These are phyloP conservation scores for Nomada goodeniana DNA, from an alignment of 2,888 invertebrate genomes.

Conservation along the genomic window DNA sequence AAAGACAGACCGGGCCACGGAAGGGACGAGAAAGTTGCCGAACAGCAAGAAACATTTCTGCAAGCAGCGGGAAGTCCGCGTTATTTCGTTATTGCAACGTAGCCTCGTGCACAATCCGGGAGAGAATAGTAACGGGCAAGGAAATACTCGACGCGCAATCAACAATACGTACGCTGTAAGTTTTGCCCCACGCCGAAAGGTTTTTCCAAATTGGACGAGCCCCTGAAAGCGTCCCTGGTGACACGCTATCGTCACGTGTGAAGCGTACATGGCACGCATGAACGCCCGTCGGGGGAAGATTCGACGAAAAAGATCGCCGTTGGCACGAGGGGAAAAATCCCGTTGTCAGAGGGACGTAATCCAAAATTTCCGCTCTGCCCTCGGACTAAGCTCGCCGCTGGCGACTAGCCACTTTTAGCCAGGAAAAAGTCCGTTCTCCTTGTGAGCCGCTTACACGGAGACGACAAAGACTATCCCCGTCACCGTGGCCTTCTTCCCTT, in stretches of 20 bases:
- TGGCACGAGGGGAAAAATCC: slow-evolving; percentile 42
- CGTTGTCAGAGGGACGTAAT: slow-evolving; percentile 58
- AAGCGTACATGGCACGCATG: slow-evolving; percentile 31
- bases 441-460: slow-evolving; percentile 65
- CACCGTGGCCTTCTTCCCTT: slow-evolving; percentile 30
- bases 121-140: not conserved
- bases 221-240: slow-evolving; percentile 83
- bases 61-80: slow-evolving; percentile 31
- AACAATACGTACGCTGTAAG: slow-evolving; percentile 19
- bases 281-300: slow-evolving; percentile 28
- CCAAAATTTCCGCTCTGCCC: slow-evolving; percentile 62
- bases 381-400: slow-evolving; percentile 55
- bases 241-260: slow-evolving; percentile 65
- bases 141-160: slow-evolving; percentile 27
- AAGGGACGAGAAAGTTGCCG: slow-evolving; percentile 54
- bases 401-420: slow-evolving; percentile 41
- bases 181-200: slow-evolving; percentile 75
- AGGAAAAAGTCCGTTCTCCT: slow-evolving; percentile 33
- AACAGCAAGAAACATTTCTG: slow-evolving; percentile 41
- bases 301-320: slow-evolving; percentile 26
- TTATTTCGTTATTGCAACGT: not conserved
- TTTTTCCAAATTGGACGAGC: slow-evolving; percentile 85
- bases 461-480: slow-evolving; percentile 27
- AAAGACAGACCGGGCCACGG: slow-evolving; percentile 15
- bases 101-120: not conserved